Evolutionary conservation across 2,113 vertebrate species (phyloP), one percentile per base, ranked within the genome.

Genomic region (Eurystomus gularis): DNA sequence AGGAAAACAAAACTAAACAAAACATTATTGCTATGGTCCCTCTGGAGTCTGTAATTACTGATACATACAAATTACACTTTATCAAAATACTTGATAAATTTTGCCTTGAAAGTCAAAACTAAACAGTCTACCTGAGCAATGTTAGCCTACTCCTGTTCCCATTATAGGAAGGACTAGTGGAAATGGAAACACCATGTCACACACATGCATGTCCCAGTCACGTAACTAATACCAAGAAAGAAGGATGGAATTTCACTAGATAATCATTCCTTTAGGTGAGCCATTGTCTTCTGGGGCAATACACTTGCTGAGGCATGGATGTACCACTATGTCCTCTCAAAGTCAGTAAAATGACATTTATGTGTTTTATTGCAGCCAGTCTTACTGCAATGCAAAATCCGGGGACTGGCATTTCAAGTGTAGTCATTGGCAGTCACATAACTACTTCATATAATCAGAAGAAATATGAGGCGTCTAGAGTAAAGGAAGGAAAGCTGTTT

Each of bases 21-120:
- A 42, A 42, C 18, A 13, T 85, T 86, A 86, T 37, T 78, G 18
- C 54, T 68, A 6, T 1, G 17, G 68, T 77, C 71, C 64, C 79
- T 52, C 71, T 42, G 64, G 85, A 95, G 48, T 58, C 40, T 35
- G 44, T 39, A 77, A 93, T 94, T 90, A 91, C 40, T 12, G 46
- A 77, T n/a, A 21, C n/a, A 66, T 5, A n/a, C 24, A 68, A 91
- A 82, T 29, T 61, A 61, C 49, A 65, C 51, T 92, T 86, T 37
- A 92, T 82, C 88, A 68, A 94, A 94, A 88, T 23, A 81, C 46
- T 51, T 37, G 54, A 61, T 1, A 3, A 90, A 31, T 2, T 40
- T 26, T 25, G 49, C 69, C 82, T 24, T 33, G 37, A 46, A 82
- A 91, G 55, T 7, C 46, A 42, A 40, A 71, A 42, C n/a, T 11